Evolutionary conservation across 2,888 invertebrate genomes (phyloP).

Genomic region (Tuta absoluta): DNA sequence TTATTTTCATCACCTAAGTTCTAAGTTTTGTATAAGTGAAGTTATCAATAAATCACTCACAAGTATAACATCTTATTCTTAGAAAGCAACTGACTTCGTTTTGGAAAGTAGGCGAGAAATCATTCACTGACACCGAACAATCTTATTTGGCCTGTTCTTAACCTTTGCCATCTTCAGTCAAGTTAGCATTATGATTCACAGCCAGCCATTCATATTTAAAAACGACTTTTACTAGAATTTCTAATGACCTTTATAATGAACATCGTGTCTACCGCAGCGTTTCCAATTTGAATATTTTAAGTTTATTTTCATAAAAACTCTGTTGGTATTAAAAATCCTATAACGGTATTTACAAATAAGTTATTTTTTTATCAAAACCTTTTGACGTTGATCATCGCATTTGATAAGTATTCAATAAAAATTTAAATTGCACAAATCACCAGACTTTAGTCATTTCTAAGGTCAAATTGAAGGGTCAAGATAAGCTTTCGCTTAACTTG

Average conservation of each 20-base stretch:
- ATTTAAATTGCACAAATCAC: slow-evolving; percentile 13
- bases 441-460: slow-evolving; percentile 3
- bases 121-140: slow-evolving; percentile 11
- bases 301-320: background rate
- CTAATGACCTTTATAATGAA: slow-evolving; percentile 14
- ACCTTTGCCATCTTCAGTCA: slow-evolving; percentile 11
- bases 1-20: no score
- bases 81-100: background rate
- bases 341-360: background rate
- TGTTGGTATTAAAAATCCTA: background rate
- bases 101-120: slow-evolving; percentile 17
- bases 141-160: slow-evolving; percentile 10
- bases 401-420: slow-evolving; percentile 1
- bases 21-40: background rate
- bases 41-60: background rate
- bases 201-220: slow-evolving; percentile 11
- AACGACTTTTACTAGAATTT: slow-evolving; percentile 17
- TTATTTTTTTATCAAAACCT: background rate
- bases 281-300: background rate
- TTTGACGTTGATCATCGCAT: background rate
- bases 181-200: slow-evolving; percentile 14
- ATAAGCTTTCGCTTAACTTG: slow-evolving; percentile 5
- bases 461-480: slow-evolving; percentile 16
- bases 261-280: background rate
- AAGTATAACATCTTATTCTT: background rate